Percentiles rank a stretch among this genome's conserved stretches.
phyloP scores from a whole-genome alignment of 2,797 vertebrate genomes.

The Poeciliopsis presidionis region DNA sequence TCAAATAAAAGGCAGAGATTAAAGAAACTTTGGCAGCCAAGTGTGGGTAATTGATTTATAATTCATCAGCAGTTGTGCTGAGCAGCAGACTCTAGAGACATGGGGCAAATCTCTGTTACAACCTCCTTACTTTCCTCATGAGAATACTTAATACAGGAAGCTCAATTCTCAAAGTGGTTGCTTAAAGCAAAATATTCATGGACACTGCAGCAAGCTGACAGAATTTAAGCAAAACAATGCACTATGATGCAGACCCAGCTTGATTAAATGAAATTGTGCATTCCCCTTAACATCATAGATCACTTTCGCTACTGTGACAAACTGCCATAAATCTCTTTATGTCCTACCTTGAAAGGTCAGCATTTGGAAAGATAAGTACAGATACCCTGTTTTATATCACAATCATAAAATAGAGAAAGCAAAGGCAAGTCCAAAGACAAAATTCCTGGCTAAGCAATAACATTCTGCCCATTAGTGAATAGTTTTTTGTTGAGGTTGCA shows the following conservation, averaged over 20 bases:
- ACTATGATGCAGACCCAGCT: constrained; percentile 47
- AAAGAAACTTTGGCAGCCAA: constrained; percentile 75
- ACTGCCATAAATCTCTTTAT: constrained; percentile 79
- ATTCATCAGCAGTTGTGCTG: constrained; percentile 72
- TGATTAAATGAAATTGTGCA: constrained; percentile 74
- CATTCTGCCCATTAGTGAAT: constrained; percentile 40
- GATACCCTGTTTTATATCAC: constrained; percentile 65
- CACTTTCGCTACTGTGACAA: constrained; percentile 32
- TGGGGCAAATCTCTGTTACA: constrained; percentile 58
- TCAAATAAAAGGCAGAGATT: constrained; percentile 79
- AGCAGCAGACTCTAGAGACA: constrained; percentile 65
- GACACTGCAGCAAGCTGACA: constrained; percentile 28
- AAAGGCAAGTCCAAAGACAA: constrained; percentile 48
- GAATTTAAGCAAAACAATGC: constrained; percentile 61
- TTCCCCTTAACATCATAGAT: no score
- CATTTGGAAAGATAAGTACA: constrained; percentile 73
- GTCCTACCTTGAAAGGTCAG: constrained; percentile 79
- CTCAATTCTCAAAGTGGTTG: constrained; percentile 41
- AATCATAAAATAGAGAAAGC: constrained; percentile 66
- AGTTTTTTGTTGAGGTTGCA: constrained; percentile 8
- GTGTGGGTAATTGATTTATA: constrained; percentile 80
- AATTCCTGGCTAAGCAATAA: constrained; percentile 46
- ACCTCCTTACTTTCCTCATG: constrained; percentile 52
- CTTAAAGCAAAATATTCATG: constrained; percentile 64
- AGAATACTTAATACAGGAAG: constrained; percentile 53